Evolutionary conservation across 2,888 invertebrate genomes (phyloP), one percentile per base, ranked within the genome.

Genomic region (Andrena bicolor): DNA sequence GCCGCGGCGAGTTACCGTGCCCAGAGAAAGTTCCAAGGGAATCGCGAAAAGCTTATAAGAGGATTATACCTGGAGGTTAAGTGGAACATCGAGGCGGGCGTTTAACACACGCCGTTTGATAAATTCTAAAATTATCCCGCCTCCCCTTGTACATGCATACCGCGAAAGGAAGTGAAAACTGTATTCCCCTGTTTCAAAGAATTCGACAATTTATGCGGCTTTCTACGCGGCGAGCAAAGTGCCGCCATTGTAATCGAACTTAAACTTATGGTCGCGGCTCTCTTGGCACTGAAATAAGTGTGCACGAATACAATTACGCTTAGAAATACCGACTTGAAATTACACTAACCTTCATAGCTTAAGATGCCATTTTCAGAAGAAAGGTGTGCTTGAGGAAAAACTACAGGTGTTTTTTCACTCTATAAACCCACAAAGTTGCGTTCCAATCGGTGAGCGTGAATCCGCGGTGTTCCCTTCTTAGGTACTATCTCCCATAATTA

Each of bases 31-130:
- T 80, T 20, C 58, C 63, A 58, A 69, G 26, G 32, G 66, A 68
- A 64, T 80, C 68, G 80, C 80, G 72, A 80, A 72, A 82, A 80
- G 71, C 72, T 81, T 72, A 23, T 58, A 76, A 80, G 75, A 80
- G 60, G 71, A 76, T 76, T 76, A 76, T 74, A 74, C 74, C 30
- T 4, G 23, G 53, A 68, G 66, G 51, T 68, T 77, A 80, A 76
- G 41, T 76, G 64, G 60, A 41, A 71, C 76, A 30, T 60, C 35
- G 35, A 66, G 63, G 51, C 65, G 20, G 28, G 41, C 70, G 69
- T 63, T 75, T 61, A 63, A 61, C 28, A 20, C 56, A 5, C 20
- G 65, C 56, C 26, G 20, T 61, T 66, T 75, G 56, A 51, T 53
- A 58, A 66, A 80, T 70, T 80, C 82, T 53, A 51, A 80, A 82